Evolutionary conservation across 2,888 invertebrate species (phyloP).

Genomic region (Heliconius cydno): DNA sequence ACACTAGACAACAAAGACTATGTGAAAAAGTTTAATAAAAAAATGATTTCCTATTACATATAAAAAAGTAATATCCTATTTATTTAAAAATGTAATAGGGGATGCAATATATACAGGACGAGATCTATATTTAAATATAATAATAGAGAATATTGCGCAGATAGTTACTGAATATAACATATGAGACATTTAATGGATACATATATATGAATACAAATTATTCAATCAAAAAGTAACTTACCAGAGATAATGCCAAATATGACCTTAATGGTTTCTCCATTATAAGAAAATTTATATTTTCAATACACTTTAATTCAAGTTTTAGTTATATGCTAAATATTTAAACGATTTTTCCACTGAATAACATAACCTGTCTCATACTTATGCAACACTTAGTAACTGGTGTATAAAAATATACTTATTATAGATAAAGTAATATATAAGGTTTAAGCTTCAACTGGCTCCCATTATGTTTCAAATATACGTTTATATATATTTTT

Average conservation of each 20-base stretch:
- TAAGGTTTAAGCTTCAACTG: not conserved
- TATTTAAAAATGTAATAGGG: not conserved
- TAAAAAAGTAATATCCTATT: not conserved
- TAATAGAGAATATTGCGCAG: not conserved
- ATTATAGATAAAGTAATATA: not conserved
- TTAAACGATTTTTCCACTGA: not conserved
- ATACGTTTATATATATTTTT: conserved; percentile 11
- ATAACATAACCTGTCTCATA: conserved; percentile 36
- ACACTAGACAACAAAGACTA: not conserved
- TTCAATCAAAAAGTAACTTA: conserved; percentile 9
- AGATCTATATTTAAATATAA: not conserved
- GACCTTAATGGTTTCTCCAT: conserved; percentile 50
- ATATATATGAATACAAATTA: not conserved
- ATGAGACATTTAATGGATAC: not conserved
- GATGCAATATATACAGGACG: not conserved
- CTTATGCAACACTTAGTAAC: conserved; percentile 30
- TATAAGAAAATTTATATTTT: not conserved
- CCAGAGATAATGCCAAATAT: conserved; percentile 63
- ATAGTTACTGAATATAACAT: conserved; percentile 2
- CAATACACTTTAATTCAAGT: not conserved
- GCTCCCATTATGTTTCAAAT: not conserved
- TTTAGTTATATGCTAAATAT: not conserved
- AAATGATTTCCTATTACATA: not conserved
- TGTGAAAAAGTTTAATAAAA: not conserved
- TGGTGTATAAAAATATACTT: not conserved